A percentile compares a stretch with the other conserved stretches of the same genome.
Conservation (phyloP, 2,888 invertebrate genomes). For the Aproaerema taeniolella region DNA sequence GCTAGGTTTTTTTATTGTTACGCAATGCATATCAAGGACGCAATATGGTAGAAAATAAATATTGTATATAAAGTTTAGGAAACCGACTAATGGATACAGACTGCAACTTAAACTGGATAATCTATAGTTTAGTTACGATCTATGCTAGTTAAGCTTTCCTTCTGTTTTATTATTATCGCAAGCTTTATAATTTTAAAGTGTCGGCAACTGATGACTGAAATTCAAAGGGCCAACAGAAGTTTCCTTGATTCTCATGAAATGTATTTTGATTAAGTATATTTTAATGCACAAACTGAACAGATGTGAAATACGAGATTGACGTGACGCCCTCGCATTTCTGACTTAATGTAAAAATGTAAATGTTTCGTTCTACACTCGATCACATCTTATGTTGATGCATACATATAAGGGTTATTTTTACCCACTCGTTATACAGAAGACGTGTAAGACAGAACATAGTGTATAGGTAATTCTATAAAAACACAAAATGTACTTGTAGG, state of each 20-base stretch:
- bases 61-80: constrained; percentile 72
- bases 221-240: constrained; percentile 67
- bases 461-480: constrained; percentile 67
- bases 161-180: constrained; percentile 63
- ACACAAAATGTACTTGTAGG: constrained; percentile 74
- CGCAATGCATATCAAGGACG: constrained; percentile 78
- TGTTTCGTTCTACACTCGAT: constrained; percentile 36
- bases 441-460: constrained; percentile 65
- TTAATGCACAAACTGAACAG: constrained; percentile 50
- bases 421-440: constrained; percentile 64
- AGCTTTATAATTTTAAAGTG: constrained; percentile 66
- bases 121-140: constrained; percentile 71
- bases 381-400: constrained; percentile 29
- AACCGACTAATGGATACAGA: constrained; percentile 69
- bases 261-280: constrained; percentile 38
- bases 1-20: constrained; percentile 77
- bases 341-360: constrained; percentile 55
- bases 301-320: constrained; percentile 34
- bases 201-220: constrained; percentile 72
- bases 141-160: constrained; percentile 71
- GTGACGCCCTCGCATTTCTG: constrained; percentile 68
- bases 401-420: constrained; percentile 56
- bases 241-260: constrained; percentile 27
- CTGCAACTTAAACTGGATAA: constrained; percentile 67
- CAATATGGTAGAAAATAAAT: constrained; percentile 78